Percentiles rank a stretch among this genome's conserved stretches.
These are phyloP conservation scores for Gallirallus australis DNA, from an alignment of 2,797 vertebrate genomes.

Conservation along the genomic window DNA sequence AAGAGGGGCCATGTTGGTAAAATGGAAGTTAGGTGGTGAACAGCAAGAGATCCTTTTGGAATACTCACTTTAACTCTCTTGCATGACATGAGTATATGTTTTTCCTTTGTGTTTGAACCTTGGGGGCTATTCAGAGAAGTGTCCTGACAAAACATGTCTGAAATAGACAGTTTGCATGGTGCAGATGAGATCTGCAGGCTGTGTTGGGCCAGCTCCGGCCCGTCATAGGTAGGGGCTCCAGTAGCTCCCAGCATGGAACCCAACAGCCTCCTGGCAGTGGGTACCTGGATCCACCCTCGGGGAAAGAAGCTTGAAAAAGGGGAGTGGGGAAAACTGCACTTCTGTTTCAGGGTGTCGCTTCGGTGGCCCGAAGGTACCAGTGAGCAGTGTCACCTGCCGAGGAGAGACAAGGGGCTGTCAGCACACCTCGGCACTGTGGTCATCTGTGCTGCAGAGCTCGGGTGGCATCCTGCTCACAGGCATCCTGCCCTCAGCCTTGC, in stretches of 20 bases:
- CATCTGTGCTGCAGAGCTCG: background rate
- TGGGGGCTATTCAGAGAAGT: background rate
- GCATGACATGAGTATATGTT: background rate
- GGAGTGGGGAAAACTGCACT: background rate
- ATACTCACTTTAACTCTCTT: background rate
- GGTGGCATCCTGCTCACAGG: too few species aligned
- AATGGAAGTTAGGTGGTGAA: background rate
- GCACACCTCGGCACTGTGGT: background rate
- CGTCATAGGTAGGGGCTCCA: background rate
- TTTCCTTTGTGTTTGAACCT: background rate
- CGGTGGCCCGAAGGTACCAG: background rate
- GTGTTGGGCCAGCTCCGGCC: background rate
- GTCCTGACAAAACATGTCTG: fast-evolving
- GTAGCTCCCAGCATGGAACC: background rate
- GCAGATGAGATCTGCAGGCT: background rate
- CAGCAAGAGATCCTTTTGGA: background rate
- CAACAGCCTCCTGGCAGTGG: background rate
- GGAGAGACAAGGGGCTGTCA: too few species aligned
- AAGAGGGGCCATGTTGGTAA: background rate
- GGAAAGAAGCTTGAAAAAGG: background rate
- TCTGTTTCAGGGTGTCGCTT: background rate
- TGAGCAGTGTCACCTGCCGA: background rate
- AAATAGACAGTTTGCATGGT: fast-evolving
- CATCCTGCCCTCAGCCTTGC: background rate
- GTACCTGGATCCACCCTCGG: background rate